Conservation (phyloP, 1,140 invertebrate genomes). For the Eriocheir sinensis region DNA sequence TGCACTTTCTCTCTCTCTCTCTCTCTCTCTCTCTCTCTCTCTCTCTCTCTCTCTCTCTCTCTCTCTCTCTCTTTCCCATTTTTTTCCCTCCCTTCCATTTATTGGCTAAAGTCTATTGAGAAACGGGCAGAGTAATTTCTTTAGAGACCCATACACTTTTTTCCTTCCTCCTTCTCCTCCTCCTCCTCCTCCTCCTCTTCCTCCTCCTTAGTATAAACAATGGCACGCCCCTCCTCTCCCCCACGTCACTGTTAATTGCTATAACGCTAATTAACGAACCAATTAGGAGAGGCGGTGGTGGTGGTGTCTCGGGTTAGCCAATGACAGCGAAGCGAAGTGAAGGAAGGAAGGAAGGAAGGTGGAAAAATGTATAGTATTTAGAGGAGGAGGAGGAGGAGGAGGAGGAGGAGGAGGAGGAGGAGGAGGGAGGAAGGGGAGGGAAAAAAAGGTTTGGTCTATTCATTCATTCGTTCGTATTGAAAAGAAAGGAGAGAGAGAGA, state of each 20-base stretch:
- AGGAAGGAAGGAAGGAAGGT: too few relatives aligned
- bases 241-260: not conserved
- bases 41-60: not conserved
- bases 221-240: not conserved
- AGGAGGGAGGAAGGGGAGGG: too few relatives aligned
- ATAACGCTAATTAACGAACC: not conserved
- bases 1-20: constrained; percentile 1
- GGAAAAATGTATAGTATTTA: too few relatives aligned
- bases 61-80: not conserved
- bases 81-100: not conserved
- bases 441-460: not conserved
- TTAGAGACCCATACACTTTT: not conserved
- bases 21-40: constrained; percentile 22
- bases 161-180: not conserved
- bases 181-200: not conserved
- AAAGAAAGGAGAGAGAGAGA: not conserved
- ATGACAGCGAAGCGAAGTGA: not conserved
- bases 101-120: not conserved
- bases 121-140: not conserved
- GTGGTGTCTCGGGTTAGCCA: not conserved
- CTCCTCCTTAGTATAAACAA: not conserved
- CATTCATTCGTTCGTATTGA: constrained; percentile 25
- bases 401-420: not conserved
- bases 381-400: too few relatives aligned
- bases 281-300: not conserved